phyloP scores from a whole-genome alignment of 1,140 invertebrate genomes.

The Aphidius gifuensis region DNA sequence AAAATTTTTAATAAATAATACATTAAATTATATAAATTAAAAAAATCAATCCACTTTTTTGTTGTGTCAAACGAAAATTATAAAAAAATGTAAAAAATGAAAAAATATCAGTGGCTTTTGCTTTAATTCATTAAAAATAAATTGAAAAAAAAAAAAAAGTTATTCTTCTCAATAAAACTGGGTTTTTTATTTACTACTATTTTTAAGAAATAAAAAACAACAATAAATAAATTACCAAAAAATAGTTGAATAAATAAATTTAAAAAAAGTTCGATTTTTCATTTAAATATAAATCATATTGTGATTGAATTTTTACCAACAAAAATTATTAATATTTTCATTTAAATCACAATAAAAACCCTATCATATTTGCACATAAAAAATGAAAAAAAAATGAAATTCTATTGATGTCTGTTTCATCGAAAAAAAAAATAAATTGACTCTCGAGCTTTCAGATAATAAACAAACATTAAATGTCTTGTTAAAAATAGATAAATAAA shows the following conservation, averaged over 20 bases:
- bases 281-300: background rate
- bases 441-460: conserved; percentile 50
- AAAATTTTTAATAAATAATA: background rate
- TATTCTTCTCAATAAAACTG: no score
- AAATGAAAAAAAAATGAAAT: conserved; percentile 11
- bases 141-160: no score
- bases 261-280: no score
- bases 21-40: no score
- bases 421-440: conserved; percentile 35
- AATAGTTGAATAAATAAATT: no score
- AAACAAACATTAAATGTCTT: conserved; percentile 51
- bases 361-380: background rate
- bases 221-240: no score
- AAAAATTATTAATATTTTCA: background rate
- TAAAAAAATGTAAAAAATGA: background rate
- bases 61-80: background rate
- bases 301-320: background rate
- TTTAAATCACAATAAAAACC: background rate
- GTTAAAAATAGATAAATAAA: conserved; percentile 39
- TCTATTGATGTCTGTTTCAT: conserved; percentile 45
- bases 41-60: no score
- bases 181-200: no score
- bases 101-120: background rate
- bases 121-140: background rate
- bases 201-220: no score